phyloP scores from a whole-genome alignment of 1,140 invertebrate genomes.

The Zaprionus davidi region DNA sequence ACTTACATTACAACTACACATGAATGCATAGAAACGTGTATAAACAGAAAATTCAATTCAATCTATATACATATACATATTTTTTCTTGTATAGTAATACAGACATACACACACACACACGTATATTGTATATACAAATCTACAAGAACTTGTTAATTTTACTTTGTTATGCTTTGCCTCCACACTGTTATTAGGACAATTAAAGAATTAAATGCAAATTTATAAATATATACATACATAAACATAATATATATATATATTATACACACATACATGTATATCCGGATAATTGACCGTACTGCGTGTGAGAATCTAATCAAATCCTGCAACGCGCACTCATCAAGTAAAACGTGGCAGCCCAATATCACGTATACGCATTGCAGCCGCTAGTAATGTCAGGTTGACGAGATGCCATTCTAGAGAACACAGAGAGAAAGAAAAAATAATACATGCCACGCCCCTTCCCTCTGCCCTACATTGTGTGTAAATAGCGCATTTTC shows the following conservation, averaged over 20 bases:
- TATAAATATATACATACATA: slow-evolving; percentile 33
- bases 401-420: slow-evolving; percentile 17
- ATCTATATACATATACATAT: slow-evolving; percentile 44
- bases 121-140: slow-evolving; percentile 40
- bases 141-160: slow-evolving; percentile 62
- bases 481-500: slow-evolving; percentile 38
- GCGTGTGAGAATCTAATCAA: slow-evolving; percentile 2
- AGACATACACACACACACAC: slow-evolving; percentile 29
- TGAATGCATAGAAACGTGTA: slow-evolving; percentile 49
- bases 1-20: slow-evolving; percentile 22
- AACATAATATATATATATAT: slow-evolving; percentile 32
- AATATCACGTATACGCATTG: slow-evolving; percentile 17
- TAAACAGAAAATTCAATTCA: slow-evolving; percentile 63
- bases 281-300: not conserved
- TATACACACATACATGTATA: slow-evolving; percentile 38
- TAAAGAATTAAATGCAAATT: slow-evolving; percentile 67
- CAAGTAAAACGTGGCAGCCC: not conserved
- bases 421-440: not conserved
- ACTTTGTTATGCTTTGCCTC: slow-evolving; percentile 76
- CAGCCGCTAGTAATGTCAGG: slow-evolving; percentile 3
- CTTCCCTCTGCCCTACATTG: slow-evolving; percentile 19
- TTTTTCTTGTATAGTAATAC: slow-evolving; percentile 30
- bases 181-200: slow-evolving; percentile 83
- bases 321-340: not conserved
- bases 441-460: slow-evolving; percentile 8